These are phyloP conservation scores for Carcharodon carcharias DNA, from an alignment of 2,797 vertebrate species.

Conservation along the genomic window DNA sequence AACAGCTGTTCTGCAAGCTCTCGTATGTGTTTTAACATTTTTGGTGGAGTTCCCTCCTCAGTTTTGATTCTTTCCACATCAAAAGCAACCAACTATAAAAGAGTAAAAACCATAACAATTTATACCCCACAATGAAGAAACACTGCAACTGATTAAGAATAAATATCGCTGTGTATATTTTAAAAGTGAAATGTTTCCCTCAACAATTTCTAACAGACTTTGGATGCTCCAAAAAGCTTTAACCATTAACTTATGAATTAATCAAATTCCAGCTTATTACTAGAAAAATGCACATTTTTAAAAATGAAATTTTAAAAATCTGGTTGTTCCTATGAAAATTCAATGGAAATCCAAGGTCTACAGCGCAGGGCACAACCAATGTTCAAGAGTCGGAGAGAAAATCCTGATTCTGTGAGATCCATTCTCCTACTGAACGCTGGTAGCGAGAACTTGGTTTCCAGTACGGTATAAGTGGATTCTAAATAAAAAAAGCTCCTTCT, in stretches of 20 bases:
- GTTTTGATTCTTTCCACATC: slow-evolving; percentile 82
- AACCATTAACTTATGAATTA: not conserved
- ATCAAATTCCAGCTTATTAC: not conserved
- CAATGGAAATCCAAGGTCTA: not conserved
- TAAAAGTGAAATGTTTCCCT: not conserved
- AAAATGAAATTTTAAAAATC: not conserved
- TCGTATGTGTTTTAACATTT: slow-evolving; percentile 80
- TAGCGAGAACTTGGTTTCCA: not conserved
- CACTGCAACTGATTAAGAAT: not conserved
- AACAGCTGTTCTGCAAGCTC: slow-evolving; percentile 91
- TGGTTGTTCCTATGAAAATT: not conserved
- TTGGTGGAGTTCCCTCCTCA: slow-evolving; percentile 72
- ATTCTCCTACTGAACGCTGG: not conserved
- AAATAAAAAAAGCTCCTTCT: not conserved
- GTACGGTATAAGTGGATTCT: not conserved
- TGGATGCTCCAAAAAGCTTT: not conserved
- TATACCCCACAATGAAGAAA: not conserved
- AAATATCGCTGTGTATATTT: not conserved
- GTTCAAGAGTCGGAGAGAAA: not conserved
- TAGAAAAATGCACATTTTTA: not conserved
- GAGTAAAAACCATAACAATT: not conserved
- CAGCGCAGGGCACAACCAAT: not conserved
- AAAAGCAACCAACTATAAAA: slow-evolving; percentile 82
- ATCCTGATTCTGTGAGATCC: not conserved
- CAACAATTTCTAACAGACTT: not conserved